Conservation (phyloP, 2,888 invertebrate species). For the Lasioglossum malachurum region DNA sequence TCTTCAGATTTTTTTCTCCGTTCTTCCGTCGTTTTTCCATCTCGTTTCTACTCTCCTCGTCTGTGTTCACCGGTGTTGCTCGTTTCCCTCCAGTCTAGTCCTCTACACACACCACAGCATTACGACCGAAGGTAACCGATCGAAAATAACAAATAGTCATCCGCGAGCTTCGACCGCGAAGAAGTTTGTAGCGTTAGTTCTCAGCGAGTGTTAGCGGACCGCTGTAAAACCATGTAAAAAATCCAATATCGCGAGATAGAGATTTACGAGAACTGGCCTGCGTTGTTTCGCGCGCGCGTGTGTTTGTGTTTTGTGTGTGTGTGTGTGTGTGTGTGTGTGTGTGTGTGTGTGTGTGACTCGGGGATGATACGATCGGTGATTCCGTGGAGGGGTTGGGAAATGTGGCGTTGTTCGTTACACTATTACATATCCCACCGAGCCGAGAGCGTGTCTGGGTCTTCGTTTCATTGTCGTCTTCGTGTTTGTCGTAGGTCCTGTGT, state of each 20-base stretch:
- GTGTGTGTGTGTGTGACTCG: not conserved
- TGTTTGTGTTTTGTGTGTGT: not conserved
- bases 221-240: slow-evolving; percentile 72
- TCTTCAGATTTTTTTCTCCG: slow-evolving; percentile 31
- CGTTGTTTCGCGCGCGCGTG: not conserved
- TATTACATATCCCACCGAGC: slow-evolving; percentile 5
- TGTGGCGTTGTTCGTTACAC: slow-evolving; percentile 18
- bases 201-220: slow-evolving; percentile 48
- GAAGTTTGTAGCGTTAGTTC: slow-evolving; percentile 7
- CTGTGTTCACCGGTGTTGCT: not conserved
- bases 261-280: slow-evolving; percentile 64
- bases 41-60: not conserved
- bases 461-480: slow-evolving; percentile 17
- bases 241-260: slow-evolving; percentile 67
- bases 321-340: no score
- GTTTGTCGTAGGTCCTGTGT: not conserved
- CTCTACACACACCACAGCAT: slow-evolving; percentile 37
- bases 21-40: slow-evolving; percentile 25
- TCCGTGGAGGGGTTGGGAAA: slow-evolving; percentile 8
- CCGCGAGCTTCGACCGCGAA: slow-evolving; percentile 24
- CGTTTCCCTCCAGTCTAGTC: slow-evolving; percentile 9
- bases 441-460: slow-evolving; percentile 25
- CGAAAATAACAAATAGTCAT: slow-evolving; percentile 36
- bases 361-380: slow-evolving; percentile 51
- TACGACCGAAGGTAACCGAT: slow-evolving; percentile 37